Base-by-base conservation (phyloP, 2,113 vertebrate species). In the Dolichotis patagonum region DNA sequence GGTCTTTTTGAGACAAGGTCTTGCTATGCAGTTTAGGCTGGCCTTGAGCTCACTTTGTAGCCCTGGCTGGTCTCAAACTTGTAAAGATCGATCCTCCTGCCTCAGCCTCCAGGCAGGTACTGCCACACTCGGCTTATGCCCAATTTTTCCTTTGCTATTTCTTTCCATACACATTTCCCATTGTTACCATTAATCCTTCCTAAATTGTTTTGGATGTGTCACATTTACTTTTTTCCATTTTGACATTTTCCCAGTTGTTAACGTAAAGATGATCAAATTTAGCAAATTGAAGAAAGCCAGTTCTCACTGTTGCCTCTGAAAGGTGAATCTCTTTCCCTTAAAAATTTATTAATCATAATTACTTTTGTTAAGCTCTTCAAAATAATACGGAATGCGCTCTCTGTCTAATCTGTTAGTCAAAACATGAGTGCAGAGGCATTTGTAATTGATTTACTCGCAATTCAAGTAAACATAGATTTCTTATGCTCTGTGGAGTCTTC, bases 381-480 rank as follows among this genome's bases (percentile, higher is more conserved):
- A 96, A 88, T 84, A 95, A 84, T 73, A 67, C 54, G n/a, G 14
- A 73, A 56, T 91, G 5, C 69, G 73, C 24, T 60, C 69, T 86
- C n/a, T 54, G 75, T 81, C 63, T 97, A 92, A 65, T 88, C 71
- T 86, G 49, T 82, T 88, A 88, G 88, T 94, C n/a, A 89, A 75
- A n/a, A 84, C n/a, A 73, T 81, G 78, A 32, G 4, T 62, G 24
- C 60, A 93, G 43, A 85, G 32, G n/a, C 56, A 77, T 54, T 88
- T 96, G 63, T 80, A 65, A 88, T 80, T 90, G 78, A 93, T 90
- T 95, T 95, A 87, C 89, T 96, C 92, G 41, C 71, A 85, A 96
- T 90, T 43, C 85, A 92, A 94, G 69, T 90, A 85, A 96, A 93
- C 78, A 96, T 9, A 94, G 85, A 96, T 94, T 83, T 94, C 60